A percentile compares a stretch with the other conserved stretches of the same genome.
phyloP scores from a whole-genome alignment of 2,888 invertebrate genomes.

The Cosmia pyralina region DNA sequence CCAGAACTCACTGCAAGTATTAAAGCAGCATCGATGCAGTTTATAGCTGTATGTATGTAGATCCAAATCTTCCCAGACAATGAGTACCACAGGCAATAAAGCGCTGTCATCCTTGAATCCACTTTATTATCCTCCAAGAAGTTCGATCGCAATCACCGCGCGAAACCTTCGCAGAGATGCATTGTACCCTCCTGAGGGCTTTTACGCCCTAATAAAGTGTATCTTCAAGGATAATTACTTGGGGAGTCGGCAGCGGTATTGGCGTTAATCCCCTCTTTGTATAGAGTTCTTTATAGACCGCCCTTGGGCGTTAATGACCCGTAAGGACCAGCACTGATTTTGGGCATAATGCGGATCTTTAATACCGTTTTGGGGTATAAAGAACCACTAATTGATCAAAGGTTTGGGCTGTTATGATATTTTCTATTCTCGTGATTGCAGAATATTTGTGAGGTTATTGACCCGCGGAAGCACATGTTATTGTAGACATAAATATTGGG shows the following conservation, averaged over 20 bases:
- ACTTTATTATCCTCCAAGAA: conserved; percentile 44
- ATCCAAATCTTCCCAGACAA: conserved; percentile 31
- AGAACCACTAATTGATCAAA: conserved; percentile 45
- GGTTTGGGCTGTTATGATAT: conserved; percentile 1
- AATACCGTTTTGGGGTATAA: conserved; percentile 23
- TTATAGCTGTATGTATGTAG: conserved; percentile 1
- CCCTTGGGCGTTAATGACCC: conserved; percentile 54
- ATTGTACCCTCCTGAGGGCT: conserved; percentile 64
- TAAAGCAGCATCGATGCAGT: neutral
- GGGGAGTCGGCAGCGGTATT: conserved; percentile 50
- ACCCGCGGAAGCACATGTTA: conserved; percentile 27
- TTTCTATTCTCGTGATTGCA: conserved; percentile 35
- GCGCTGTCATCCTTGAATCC: conserved; percentile 36
- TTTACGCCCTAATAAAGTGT: conserved; percentile 66
- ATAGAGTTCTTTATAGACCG: conserved; percentile 53
- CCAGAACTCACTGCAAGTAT: neutral
- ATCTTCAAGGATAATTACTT: conserved; percentile 73
- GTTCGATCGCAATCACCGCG: conserved; percentile 53
- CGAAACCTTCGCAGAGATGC: conserved; percentile 68
- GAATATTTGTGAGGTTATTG: conserved; percentile 20
- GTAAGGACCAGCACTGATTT: conserved; percentile 49
- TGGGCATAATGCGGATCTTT: conserved; percentile 28
- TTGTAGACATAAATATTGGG: conserved; percentile 42
- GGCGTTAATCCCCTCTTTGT: conserved; percentile 68
- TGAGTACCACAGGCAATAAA: conserved; percentile 52